Conservation (phyloP, 1,140 invertebrate species). For the Cryptotermes secundus region DNA sequence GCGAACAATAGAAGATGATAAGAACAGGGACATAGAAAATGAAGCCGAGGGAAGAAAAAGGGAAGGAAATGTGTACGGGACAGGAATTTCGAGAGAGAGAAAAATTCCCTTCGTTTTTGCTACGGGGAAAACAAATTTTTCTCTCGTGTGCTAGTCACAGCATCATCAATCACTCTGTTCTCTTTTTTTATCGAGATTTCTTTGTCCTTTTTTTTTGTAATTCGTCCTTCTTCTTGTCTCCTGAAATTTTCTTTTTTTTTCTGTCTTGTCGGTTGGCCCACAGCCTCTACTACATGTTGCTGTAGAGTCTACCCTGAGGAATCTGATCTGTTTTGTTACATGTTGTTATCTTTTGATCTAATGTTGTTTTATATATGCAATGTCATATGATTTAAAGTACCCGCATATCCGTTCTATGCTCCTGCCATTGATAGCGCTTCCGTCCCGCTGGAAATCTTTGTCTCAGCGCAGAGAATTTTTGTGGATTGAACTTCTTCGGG, state of each 20-base stretch:
- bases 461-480: too few relatives aligned
- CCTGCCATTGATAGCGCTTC: too few relatives aligned
- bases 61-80: constrained; percentile 10
- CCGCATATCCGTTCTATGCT: too few relatives aligned
- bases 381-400: too few relatives aligned
- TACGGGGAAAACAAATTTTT: constrained; percentile 10
- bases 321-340: background rate
- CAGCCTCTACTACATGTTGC: background rate
- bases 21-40: background rate
- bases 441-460: too few relatives aligned
- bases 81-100: constrained; percentile 12
- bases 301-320: background rate
- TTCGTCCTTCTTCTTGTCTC: background rate
- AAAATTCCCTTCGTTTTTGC: background rate
- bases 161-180: constrained; percentile 12
- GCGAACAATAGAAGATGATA: background rate
- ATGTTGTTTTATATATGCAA: too few relatives aligned
- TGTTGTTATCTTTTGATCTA: too few relatives aligned
- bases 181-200: constrained; percentile 14
- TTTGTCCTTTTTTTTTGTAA: background rate
- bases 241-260: background rate
- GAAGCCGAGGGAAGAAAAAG: background rate
- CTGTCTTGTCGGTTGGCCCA: background rate
- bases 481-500: too few relatives aligned
- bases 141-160: background rate